These are phyloP conservation scores for Catharus ustulatus DNA, from an alignment of 2,797 vertebrate genomes.

Conservation along the genomic window DNA sequence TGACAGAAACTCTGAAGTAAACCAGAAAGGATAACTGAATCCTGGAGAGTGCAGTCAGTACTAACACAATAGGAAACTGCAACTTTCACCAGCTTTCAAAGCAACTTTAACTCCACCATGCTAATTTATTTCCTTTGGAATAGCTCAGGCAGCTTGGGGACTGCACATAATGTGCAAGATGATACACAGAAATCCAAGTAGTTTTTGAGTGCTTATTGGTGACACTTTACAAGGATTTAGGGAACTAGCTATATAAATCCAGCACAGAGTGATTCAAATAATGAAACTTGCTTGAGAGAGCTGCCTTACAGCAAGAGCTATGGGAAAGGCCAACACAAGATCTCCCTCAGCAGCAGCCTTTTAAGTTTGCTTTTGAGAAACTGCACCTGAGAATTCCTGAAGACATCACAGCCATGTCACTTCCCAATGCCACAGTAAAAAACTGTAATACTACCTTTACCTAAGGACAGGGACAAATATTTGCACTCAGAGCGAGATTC, in stretches of 20 bases:
- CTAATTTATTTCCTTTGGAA: neutral
- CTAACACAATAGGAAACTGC: neutral
- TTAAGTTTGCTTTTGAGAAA: neutral
- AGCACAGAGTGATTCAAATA: neutral
- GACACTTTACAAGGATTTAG: neutral
- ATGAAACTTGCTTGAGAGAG: neutral
- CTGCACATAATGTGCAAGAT: neutral
- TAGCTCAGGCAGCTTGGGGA: neutral
- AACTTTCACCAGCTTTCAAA: constrained; percentile 1
- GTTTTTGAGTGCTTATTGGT: neutral
- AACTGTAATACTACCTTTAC: neutral
- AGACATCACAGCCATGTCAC: neutral
- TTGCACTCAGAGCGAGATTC: neutral
- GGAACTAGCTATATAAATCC: neutral
- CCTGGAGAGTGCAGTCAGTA: neutral
- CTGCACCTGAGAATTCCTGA: neutral
- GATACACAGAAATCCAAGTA: neutral
- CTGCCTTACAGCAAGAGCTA: neutral
- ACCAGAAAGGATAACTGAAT: neutral
- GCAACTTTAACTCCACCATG: neutral
- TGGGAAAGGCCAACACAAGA: neutral
- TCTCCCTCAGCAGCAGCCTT: neutral
- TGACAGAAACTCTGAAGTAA: neutral
- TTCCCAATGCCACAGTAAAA: neutral
- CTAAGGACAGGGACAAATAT: neutral